A percentile compares a stretch with the other conserved stretches of the same genome.
Evolutionary conservation across 2,888 invertebrate genomes (phyloP).

Genomic region (Ectemnius continuus): DNA sequence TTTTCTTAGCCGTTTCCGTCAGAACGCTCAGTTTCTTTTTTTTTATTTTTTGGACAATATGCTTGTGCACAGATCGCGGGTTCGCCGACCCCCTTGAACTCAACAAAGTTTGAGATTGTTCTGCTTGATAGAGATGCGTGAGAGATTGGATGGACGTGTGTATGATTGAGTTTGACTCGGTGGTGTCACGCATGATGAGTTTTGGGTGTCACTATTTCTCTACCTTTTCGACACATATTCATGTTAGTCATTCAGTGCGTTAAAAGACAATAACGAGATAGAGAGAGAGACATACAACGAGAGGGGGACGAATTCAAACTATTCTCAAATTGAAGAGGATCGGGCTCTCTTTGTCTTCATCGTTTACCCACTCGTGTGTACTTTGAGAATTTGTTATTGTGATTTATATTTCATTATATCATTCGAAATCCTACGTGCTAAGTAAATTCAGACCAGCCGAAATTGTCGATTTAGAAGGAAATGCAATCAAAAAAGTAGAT

Average conservation of each 20-base stretch:
- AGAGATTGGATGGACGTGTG: constrained; percentile 11
- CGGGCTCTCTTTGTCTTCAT: constrained; percentile 43
- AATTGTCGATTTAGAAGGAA: constrained; percentile 70
- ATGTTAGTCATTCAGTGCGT: constrained; percentile 17
- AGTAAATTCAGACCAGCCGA: constrained; percentile 77
- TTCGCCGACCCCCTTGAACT: constrained; percentile 46
- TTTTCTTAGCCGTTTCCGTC: constrained; percentile 61
- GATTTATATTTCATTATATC: constrained; percentile 59
- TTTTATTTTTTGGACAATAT: constrained; percentile 41
- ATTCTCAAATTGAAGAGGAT: constrained; percentile 49
- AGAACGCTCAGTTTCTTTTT: constrained; percentile 36
- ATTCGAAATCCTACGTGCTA: constrained; percentile 70
- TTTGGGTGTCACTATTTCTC: background rate
- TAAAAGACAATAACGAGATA: constrained; percentile 19
- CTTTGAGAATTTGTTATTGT: constrained; percentile 51
- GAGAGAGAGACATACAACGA: constrained; percentile 9
- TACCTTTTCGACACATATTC: background rate
- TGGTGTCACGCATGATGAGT: background rate
- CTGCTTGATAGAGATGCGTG: background rate
- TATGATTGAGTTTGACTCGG: constrained; percentile 8
- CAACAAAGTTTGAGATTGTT: constrained; percentile 31
- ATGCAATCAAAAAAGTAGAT: constrained; percentile 59
- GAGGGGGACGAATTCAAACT: constrained; percentile 32
- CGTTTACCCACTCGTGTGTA: constrained; percentile 49
- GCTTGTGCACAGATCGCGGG: constrained; percentile 48